A percentile compares a stretch with the other conserved stretches of the same genome.
phyloP scores from a whole-genome alignment of 1,140 invertebrate species.

The Magallana ariakensis region DNA sequence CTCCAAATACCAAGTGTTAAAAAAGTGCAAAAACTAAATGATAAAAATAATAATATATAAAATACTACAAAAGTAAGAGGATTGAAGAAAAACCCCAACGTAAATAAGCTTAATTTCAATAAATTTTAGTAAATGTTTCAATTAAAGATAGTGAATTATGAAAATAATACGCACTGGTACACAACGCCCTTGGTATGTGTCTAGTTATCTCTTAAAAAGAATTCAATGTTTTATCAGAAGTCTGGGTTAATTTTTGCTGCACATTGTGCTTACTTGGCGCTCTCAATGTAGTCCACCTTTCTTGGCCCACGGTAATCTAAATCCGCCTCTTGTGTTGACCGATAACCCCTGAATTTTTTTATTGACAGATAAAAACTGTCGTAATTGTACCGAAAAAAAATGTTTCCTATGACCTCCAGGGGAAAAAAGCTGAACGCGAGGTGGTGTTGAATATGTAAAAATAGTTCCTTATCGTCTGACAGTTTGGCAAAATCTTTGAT shows the following conservation, averaged over 20 bases:
- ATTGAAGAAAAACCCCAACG: no score
- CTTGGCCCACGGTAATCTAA: slow-evolving; percentile 3
- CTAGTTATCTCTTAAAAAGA: slow-evolving; percentile 16
- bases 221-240: slow-evolving; percentile 12
- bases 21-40: no score
- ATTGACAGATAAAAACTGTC: background rate
- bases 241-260: background rate
- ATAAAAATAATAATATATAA: no score
- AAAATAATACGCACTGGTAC: background rate
- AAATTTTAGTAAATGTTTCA: background rate
- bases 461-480: slow-evolving; percentile 20
- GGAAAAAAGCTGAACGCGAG: background rate
- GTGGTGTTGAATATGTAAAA: slow-evolving; percentile 28
- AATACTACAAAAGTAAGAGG: no score
- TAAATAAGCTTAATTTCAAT: background rate
- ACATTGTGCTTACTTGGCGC: background rate
- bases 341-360: background rate
- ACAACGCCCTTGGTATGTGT: slow-evolving; percentile 19
- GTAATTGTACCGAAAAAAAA: slow-evolving; percentile 12
- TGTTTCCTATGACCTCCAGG: background rate
- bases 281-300: slow-evolving; percentile 11
- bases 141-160: background rate
- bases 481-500: slow-evolving; percentile 36
- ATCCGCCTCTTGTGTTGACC: background rate
- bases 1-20: no score